Evolutionary conservation across 2,797 vertebrate species (phyloP), one percentile per base, ranked within the genome.

Genomic region (Sebastes trivittatus): DNA sequence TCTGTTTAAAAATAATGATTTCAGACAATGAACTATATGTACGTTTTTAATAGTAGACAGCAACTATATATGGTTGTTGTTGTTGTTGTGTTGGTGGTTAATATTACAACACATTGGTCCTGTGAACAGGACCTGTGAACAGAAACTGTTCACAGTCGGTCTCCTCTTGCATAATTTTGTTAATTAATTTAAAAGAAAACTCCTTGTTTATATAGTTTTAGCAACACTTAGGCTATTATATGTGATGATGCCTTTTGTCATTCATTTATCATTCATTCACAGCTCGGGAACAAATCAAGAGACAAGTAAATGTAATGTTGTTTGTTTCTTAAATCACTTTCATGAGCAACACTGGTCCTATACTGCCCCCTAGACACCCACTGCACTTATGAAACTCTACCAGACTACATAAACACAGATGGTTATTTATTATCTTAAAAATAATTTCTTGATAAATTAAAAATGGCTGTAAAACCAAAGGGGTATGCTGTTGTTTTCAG

Each of bases 301-400:
- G 6, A 27, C 8, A 27, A 32, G 16, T 46, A 1, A 52, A 6
- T 25, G 32, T 42, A 30, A 25, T 75, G 23, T 38, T 49, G 29
- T 23, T 63, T 55, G 18, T 52, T 36, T 59, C 27, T 36, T 29
- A 9, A 29, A 16, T 60, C 4, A 2, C 22, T 36, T 22, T 29
- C 2, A 11, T 63, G 11, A 52, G 52, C 23, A 69, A 20, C 59
- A n/a, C 14, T n/a, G 11, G 54, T 70, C 59, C 38, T 70, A 54
- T 78, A 60, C 66, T 56, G 76, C 81, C 76, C 4, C 72, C 72
- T 75, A 66, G 61, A 62, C 3, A 32, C 8, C 2, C 16, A 38
- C 49, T 20, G 4, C 20, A 9, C 4, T n/a, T 14, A 7, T 20
- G 23, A 1, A 60, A 23, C 22, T 63, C 11, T 30, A 27, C 16